Evolutionary conservation across 2,888 invertebrate genomes (phyloP), one percentile per base, ranked within the genome.

Genomic region (Cynaeus angustus): DNA sequence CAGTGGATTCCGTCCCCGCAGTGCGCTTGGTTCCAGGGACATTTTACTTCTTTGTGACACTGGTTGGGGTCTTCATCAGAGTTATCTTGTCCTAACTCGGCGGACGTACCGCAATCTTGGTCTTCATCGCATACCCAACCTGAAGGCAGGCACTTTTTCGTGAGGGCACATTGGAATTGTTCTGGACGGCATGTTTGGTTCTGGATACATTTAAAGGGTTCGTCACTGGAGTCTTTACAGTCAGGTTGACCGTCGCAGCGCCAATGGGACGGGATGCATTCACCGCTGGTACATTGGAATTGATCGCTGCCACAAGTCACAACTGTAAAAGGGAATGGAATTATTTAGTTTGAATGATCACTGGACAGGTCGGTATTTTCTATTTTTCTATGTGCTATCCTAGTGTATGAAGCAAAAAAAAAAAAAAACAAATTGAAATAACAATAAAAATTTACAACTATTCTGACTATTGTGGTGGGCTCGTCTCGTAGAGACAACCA

Each of bases 91-190:
- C 86, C 83, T 43, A 84, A 79, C 64, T 84, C 83, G 3, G 84
- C 87, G 67, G 86, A 82, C 16, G 87, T 85, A n/a, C 92, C 92
- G 85, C 94, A 94, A 85, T 94, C 94, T 41, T 86, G 85, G 82
- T 92, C 92, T 56, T 91, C 91, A 85, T 94, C 94, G 86, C 94
- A 94, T 74, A 91, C 87, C 92, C 93, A 93, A 37, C 90, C 89
- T 68, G 86, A 86, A 73, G 93, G 92, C 80, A 95, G 89, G 86
- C 94, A 95, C 83, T 90, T 90, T 66, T 89, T 88, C 75, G 91
- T 91, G 72, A 86, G 84, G 70, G 85, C 86, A 85, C 96, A 96
- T 72, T 90, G 90, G 86, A 95, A 95, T 86, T 92, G 92, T 12
- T 90, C 90, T 74, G 87, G 87, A 77, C 88, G 88, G 85, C 93